These are phyloP conservation scores for Dasyprocta punctata DNA, from an alignment of 2,113 vertebrate species.

Conservation along the genomic window DNA sequence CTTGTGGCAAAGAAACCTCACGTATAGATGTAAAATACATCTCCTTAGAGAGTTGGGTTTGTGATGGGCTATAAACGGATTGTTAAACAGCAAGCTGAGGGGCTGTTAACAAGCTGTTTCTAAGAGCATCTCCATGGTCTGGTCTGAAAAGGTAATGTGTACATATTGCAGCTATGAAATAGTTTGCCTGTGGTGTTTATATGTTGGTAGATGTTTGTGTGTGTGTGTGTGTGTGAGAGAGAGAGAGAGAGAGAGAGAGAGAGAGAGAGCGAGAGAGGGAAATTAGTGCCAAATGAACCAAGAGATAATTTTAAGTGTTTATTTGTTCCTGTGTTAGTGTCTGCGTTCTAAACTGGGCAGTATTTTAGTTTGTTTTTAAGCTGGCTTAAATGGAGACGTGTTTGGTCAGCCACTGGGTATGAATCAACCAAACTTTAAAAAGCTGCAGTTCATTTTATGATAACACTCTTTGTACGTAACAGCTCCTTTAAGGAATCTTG, in stretches of 20 bases:
- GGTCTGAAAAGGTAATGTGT: constrained; percentile 62
- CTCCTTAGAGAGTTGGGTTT: constrained; percentile 68
- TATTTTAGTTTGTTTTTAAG: constrained; percentile 41
- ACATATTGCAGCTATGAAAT: constrained; percentile 3
- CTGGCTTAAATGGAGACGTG: background rate
- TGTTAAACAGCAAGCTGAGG: constrained; percentile 63
- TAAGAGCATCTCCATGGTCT: constrained; percentile 56
- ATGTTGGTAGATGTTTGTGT: background rate
- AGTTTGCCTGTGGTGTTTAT: constrained; percentile 55
- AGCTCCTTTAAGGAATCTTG: background rate
- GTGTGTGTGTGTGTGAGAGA: background rate
- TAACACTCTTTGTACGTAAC: background rate
- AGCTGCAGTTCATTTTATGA: constrained; percentile 8
- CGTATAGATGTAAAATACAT: constrained; percentile 63
- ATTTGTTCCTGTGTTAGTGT: background rate
- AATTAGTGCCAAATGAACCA: background rate
- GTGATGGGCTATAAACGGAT: constrained; percentile 70
- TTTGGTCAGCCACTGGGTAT: constrained; percentile 14
- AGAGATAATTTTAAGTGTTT: constrained; percentile 36
- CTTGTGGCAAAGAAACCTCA: constrained; percentile 49
- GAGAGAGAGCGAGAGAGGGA: background rate
- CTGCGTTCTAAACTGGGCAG: background rate
- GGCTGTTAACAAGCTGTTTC: constrained; percentile 74
- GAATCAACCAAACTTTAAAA: constrained; percentile 48
- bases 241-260: background rate